phyloP scores from a whole-genome alignment of 2,113 vertebrate species.

The Tetrax tetrax region DNA sequence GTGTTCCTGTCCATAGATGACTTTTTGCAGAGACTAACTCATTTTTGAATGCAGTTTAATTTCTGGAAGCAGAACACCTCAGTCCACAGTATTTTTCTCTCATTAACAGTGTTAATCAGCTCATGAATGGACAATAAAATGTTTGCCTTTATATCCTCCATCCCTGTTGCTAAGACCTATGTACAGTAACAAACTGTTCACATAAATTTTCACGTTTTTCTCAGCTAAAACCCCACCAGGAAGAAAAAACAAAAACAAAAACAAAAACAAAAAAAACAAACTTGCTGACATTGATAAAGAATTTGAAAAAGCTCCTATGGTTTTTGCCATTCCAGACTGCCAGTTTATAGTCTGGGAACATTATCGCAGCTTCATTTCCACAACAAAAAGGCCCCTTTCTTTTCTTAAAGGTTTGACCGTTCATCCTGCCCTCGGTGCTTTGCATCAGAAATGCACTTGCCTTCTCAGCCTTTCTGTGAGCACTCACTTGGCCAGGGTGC shows the following conservation, averaged over 20 bases:
- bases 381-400: conserved; percentile 48
- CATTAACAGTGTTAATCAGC: background rate
- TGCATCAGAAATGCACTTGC: conserved; percentile 62
- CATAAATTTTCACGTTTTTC: conserved; percentile 36
- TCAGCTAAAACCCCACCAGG: background rate
- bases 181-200: background rate
- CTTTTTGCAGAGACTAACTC: background rate
- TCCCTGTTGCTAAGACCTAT: conserved; percentile 22
- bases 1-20: background rate
- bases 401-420: conserved; percentile 41
- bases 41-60: background rate
- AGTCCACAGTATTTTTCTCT: background rate
- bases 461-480: conserved; percentile 34
- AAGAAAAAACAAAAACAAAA: background rate
- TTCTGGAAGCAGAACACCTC: background rate
- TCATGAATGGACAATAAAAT: background rate
- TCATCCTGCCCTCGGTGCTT: conserved; percentile 40
- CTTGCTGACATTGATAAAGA: conserved; percentile 57
- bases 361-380: conserved; percentile 62
- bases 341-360: conserved; percentile 62
- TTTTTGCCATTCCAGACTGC: conserved; percentile 26
- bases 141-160: background rate
- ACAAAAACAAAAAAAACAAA: background rate
- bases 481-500: background rate
- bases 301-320: conserved; percentile 51